phyloP scores from a whole-genome alignment of 2,888 invertebrate genomes.

The Sipha maydis region DNA sequence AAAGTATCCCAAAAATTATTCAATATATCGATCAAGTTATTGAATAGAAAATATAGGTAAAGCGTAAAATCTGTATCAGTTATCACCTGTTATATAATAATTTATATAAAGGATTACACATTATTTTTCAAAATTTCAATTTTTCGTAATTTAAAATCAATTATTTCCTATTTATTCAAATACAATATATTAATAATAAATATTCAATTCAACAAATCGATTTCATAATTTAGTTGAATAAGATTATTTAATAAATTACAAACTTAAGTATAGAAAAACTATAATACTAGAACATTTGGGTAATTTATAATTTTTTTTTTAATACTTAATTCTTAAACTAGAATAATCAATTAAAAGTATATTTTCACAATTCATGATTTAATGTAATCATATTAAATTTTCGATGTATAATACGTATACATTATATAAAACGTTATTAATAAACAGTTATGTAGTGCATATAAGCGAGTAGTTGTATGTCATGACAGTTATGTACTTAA shows the following conservation, averaged over 20 bases:
- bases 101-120: neutral
- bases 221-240: neutral
- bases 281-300: no score
- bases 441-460: constrained; percentile 29
- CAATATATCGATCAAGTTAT: neutral
- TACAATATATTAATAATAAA: no score
- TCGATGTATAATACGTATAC: constrained; percentile 27
- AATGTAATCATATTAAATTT: constrained; percentile 22
- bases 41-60: neutral
- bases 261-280: no score
- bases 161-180: neutral
- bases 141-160: neutral
- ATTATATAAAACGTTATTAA: neutral
- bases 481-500: constrained; percentile 19
- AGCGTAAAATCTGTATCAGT: neutral
- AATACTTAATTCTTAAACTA: no score
- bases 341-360: neutral
- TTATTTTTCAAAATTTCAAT: neutral
- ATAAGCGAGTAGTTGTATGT: constrained; percentile 28
- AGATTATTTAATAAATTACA: no score
- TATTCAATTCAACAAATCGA: neutral
- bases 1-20: neutral
- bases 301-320: no score
- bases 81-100: neutral
- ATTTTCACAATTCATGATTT: neutral